Evolutionary conservation across 2,888 invertebrate genomes (phyloP), one percentile per base, ranked within the genome.

Genomic region (Chloroclystis v-ata): DNA sequence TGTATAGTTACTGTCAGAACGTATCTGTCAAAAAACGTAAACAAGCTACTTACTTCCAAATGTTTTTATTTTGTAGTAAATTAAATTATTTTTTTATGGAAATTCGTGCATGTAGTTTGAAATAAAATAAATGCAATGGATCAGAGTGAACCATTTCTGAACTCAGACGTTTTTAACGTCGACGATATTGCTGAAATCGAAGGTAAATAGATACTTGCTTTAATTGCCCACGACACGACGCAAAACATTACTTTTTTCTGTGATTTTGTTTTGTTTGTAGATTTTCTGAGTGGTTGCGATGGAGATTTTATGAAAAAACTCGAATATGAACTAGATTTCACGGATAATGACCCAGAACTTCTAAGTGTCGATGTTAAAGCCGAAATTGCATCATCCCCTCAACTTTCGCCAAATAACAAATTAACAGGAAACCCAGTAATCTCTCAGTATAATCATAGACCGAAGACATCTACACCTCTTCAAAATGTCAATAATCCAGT

Each of bases 141-240:
- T 12, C 69, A 72, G 40, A 78, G 79, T 30, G 85, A 85, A 60
- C 63, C 75, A 35, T 78, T 86, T 56, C 69, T 83, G 55, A 83
- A 75, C 61, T 72, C 78, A 56, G 91, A 91, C 63, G 90, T 89
- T 42, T 92, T 92, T 69, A 91, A 91, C 75, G 83, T 92, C 25
- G 90, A 90, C 54, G 93, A 93, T 67, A 88, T 93, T 35, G 88
- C 90, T 60, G 92, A 91, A 69, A 89, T 93, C 58, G 92, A 93
- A 79, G 93, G 93, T 92, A 86, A 79, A n/a, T 20, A 4, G 5
- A 4, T 20, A 20, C 16, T 7, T 6, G 13, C 9, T 14, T 20
- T 1, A 7, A 10, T 1, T 16, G 2, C 7, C 1, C 1, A n/a
- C 1, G 14, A n/a, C n/a, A 35, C 35, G 8, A 35, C 35, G 35